Conservation (phyloP, 2,888 invertebrate species). For the Torymus aiolomorphi region DNA sequence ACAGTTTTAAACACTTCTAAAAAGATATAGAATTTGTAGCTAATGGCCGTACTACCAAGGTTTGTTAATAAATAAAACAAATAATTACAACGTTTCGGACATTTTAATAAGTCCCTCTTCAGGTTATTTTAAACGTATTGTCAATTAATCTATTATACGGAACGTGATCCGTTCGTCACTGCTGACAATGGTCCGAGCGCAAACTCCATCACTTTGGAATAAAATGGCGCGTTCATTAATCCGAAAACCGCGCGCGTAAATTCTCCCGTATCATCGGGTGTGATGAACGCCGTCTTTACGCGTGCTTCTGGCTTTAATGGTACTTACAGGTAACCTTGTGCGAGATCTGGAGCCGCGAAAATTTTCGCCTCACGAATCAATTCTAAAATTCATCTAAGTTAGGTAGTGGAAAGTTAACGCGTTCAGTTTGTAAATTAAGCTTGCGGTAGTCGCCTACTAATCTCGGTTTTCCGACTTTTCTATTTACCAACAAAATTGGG, state of each 20-base stretch:
- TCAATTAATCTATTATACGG: too few species aligned
- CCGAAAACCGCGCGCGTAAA: constrained; percentile 59
- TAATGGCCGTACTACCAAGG: too few species aligned
- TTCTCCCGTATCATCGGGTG: constrained; percentile 37
- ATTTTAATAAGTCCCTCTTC: too few species aligned
- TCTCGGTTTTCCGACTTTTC: constrained; percentile 37
- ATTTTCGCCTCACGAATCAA: neutral
- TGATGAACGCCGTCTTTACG: constrained; percentile 43
- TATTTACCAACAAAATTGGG: constrained; percentile 45
- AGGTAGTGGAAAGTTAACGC: constrained; percentile 37
- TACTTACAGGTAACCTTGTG: constrained; percentile 51
- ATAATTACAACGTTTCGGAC: too few species aligned
- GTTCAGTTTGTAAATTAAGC: constrained; percentile 34
- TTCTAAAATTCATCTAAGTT: constrained; percentile 35
- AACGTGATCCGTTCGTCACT: too few species aligned
- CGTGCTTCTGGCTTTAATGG: constrained; percentile 26
- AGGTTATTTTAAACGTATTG: too few species aligned
- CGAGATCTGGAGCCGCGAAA: constrained; percentile 44
- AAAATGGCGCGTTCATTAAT: constrained; percentile 61
- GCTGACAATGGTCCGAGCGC: too few species aligned
- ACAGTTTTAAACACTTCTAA: too few species aligned
- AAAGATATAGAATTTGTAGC: too few species aligned
- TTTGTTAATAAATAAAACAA: too few species aligned
- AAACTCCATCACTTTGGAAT: constrained; percentile 42
- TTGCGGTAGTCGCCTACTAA: constrained; percentile 39